These are phyloP conservation scores for Macrochelys suwanniensis DNA, from an alignment of 2,797 vertebrate species.

Conservation along the genomic window DNA sequence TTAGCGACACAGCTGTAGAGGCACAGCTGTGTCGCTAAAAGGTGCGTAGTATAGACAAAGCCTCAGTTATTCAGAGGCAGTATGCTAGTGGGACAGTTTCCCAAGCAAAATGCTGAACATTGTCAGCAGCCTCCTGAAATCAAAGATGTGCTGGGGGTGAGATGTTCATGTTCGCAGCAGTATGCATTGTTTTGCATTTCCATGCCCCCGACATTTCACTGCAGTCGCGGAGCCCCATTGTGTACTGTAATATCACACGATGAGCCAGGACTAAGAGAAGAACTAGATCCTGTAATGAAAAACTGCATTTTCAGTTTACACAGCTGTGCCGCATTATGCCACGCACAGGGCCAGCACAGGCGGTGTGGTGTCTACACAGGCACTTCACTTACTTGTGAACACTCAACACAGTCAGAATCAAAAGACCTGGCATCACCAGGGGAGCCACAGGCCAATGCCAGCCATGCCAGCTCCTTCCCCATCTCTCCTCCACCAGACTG, in stretches of 20 bases:
- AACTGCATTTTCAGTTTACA: not conserved
- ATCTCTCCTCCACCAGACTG: not conserved
- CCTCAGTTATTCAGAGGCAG: not conserved
- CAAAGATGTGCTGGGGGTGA: not conserved
- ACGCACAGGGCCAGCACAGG: not conserved
- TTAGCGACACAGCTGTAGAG: too few relatives aligned
- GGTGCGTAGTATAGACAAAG: too few relatives aligned
- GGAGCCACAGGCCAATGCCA: not conserved
- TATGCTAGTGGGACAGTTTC: not conserved
- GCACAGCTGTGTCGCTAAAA: too few relatives aligned
- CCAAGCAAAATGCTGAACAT: conserved; percentile 5
- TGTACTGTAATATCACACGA: not conserved
- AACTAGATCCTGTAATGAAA: not conserved
- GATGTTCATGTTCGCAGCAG: not conserved
- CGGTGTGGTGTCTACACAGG: not conserved
- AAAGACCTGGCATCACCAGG: not conserved
- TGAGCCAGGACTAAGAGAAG: not conserved
- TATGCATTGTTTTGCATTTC: not conserved
- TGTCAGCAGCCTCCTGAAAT: conserved; percentile 21
- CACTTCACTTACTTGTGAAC: not conserved
- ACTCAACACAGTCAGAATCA: not conserved
- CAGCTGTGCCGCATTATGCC: not conserved
- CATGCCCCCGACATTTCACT: not conserved
- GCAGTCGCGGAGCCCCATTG: not conserved
- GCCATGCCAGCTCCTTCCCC: not conserved